Evolutionary conservation across 2,888 invertebrate genomes (phyloP), one percentile per base, ranked within the genome.

Genomic region (Apamea crenata): DNA sequence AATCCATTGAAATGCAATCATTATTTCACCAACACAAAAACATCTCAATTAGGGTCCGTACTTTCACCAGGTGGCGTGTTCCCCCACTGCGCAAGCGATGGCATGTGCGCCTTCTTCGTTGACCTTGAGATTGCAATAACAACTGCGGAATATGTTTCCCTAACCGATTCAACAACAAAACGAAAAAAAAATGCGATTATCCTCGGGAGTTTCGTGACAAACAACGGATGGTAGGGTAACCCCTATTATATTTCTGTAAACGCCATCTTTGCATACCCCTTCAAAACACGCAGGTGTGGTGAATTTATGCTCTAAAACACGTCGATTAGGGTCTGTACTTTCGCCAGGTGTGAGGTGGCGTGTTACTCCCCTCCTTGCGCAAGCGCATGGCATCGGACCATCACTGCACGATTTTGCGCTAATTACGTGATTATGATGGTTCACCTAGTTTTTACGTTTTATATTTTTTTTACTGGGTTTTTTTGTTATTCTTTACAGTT

Each of bases 61-160:
- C 88, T 91, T 90, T 90, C 91, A 80, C 89, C 85, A 78, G 76
- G 71, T 87, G 84, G 79, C 84, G 83, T 70, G 86, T 79, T 88
- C 72, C 75, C 86, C 89, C 87, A 84, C 87, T 70, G 69, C 82
- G 74, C 78, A 79, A 56, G 65, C 77, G 81, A 88, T 81, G 78
- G 77, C 77, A 90, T 90, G 82, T 85, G 81, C 72, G 68, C 44
- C 47, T 78, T 72, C 84, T 56, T 69, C 53, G 70, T 76, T 77
- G 78, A 80, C 81, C 81, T 77, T 83, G 80, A 82, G 82, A 66
- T 61, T 18, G 59, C 74, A 71, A 44, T 67, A 59, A 50, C 69
- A 81, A 81, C 47, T 61, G 50, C 74, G 32, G 21, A 81, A 81
- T 68, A 59, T n/a, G 2, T n/a, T 47, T 59, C 32, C 32, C 59